phyloP scores from a whole-genome alignment of 2,113 vertebrate genomes.

The Cyphomyrus plagiostoma region DNA sequence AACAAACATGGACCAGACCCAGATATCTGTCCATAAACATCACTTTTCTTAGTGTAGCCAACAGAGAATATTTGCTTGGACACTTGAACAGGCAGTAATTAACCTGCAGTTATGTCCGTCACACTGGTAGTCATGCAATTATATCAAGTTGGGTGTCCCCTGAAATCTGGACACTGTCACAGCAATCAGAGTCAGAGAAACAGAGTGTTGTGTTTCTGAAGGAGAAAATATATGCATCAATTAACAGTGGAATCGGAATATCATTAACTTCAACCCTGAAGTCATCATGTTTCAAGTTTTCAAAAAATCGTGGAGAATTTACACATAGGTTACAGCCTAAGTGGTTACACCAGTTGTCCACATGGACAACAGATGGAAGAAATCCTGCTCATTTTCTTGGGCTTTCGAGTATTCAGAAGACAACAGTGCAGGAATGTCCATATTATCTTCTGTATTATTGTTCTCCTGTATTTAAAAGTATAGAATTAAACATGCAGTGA shows the following conservation, averaged over 20 bases:
- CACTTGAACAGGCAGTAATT: neutral
- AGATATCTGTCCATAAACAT: neutral
- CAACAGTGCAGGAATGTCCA: neutral
- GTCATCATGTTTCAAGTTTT: neutral
- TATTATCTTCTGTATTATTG: neutral
- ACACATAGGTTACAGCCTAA: neutral
- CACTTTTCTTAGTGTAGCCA: neutral
- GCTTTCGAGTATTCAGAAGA: neutral
- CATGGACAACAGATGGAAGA: neutral
- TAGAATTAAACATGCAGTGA: neutral
- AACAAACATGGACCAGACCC: neutral
- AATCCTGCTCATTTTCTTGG: neutral
- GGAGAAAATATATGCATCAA: neutral
- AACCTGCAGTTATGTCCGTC: neutral
- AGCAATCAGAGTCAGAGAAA: neutral
- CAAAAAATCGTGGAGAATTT: neutral
- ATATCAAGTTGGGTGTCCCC: neutral
- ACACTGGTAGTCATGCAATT: neutral
- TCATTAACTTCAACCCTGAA: neutral
- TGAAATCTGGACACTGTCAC: neutral
- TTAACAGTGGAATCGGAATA: neutral
- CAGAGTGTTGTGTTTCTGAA: neutral
- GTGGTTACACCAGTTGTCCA: neutral
- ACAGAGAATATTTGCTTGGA: neutral
- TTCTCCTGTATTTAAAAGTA: neutral